Percentiles rank a stretch among this genome's conserved stretches.
phyloP scores from a whole-genome alignment of 2,888 invertebrate genomes.

The Netelia inedita region DNA sequence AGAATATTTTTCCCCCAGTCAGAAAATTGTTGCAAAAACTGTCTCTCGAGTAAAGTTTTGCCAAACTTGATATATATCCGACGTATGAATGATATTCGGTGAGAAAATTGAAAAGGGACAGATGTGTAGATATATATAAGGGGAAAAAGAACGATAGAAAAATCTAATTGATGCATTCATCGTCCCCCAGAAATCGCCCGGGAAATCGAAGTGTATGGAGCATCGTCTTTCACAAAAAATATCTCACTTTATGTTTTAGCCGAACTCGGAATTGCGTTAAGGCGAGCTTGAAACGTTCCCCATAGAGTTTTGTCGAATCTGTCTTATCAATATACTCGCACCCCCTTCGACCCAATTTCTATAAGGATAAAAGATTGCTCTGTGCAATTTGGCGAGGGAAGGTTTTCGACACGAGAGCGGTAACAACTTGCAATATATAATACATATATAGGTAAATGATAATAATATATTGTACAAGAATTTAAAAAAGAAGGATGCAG shows the following conservation, averaged over 20 bases:
- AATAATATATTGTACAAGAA: neutral
- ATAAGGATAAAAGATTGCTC: conserved; percentile 3
- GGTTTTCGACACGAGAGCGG: conserved; percentile 22
- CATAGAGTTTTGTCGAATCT: conserved; percentile 15
- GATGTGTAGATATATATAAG: neutral
- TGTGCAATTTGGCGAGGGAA: neutral
- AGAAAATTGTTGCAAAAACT: neutral
- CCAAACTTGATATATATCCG: neutral
- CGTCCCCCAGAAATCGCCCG: neutral
- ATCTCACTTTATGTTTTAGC: conserved; percentile 18
- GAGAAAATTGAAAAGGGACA: neutral
- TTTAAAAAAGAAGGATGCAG: too few relatives aligned
- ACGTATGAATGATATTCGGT: neutral
- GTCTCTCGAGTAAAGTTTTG: neutral
- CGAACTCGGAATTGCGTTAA: conserved; percentile 26
- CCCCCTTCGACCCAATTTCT: conserved; percentile 2
- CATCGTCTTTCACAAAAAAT: neutral
- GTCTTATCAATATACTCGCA: neutral
- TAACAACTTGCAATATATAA: conserved; percentile 33
- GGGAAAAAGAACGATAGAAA: conserved; percentile 12
- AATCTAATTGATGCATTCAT: conserved; percentile 33
- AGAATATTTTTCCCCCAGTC: neutral
- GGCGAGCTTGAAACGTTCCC: conserved; percentile 12
- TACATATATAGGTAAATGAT: too few relatives aligned
- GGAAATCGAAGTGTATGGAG: conserved; percentile 10